Evolutionary conservation across 2,797 vertebrate genomes (phyloP).

Genomic region (Bradypus variegatus): DNA sequence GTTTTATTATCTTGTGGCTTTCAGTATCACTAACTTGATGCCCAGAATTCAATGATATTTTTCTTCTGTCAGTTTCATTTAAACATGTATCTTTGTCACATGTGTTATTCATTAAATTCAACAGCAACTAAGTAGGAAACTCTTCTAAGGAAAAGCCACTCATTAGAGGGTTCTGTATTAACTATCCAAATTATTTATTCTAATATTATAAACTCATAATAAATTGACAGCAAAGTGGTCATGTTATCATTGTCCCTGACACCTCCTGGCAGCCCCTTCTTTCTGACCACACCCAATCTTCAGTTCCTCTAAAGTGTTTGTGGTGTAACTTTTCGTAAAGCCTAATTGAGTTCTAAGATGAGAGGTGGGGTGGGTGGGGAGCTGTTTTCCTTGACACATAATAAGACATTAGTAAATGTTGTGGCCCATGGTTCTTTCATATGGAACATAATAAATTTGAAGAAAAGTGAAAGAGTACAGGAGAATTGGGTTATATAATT

Average conservation of each 20-base stretch:
- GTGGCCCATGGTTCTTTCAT: background rate
- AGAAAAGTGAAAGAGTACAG: background rate
- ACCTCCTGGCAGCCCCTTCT: background rate
- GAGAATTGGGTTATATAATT: background rate
- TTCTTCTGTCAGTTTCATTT: background rate
- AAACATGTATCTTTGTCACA: background rate
- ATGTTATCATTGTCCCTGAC: background rate
- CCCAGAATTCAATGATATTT: conserved; percentile 26
- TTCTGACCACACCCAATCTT: conserved; percentile 42
- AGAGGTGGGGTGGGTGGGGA: background rate
- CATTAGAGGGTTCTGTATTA: background rate
- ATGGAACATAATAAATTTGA: background rate
- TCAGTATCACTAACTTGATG: conserved; percentile 33
- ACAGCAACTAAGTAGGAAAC: background rate
- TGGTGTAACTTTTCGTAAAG: conserved; percentile 22
- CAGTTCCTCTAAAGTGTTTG: conserved; percentile 34
- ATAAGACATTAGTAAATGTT: background rate
- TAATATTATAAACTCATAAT: background rate
- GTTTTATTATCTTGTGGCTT: conserved; percentile 16
- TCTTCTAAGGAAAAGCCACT: background rate
- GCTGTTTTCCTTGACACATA: background rate
- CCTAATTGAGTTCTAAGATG: background rate
- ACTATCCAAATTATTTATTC: background rate
- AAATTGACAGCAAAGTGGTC: background rate
- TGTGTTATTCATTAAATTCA: conserved; percentile 13